Evolutionary conservation across 2,113 vertebrate species (phyloP), one percentile per base, ranked within the genome.

Genomic region (Struthidea cinerea): DNA sequence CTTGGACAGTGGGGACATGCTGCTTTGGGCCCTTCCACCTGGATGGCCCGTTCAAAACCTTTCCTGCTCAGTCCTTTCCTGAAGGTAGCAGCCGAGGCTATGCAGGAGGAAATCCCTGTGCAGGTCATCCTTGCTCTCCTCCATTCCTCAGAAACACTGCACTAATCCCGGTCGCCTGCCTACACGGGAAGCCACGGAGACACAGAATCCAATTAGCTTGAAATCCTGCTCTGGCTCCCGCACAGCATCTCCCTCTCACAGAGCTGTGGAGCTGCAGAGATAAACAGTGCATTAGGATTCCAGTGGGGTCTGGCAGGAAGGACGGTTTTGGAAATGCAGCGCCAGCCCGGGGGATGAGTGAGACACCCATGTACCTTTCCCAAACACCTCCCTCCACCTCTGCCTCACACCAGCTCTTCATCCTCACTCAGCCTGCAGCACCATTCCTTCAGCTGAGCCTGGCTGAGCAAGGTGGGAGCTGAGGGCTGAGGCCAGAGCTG

Each of bases 201-300:
- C 93, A 91, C 70, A 95, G 96, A 97, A 96, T 97, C 95, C 97
- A 97, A 96, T 98, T 97, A 98, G 97, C 93, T 47, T 77, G 91
- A 93, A 94, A 96, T 88, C 82, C 87, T 92, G 95, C 96, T 94
- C 97, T 30, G 39, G 57, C 96, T 96, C 95, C 85, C 1, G 39
- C 73, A 61, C 81, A 95, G 87, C 82, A n/a, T 87, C 61, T 82
- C 92, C 93, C 95, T 97, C 97, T 87, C 95, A 95, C 74, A 96
- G 64, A 94, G 63, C 85, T 16, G 84, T 87, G 96, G 78, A 94
- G 89, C 97, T 96, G 96, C 97, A 95, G 97, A 97, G 97, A 97
- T 96, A 97, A 97, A 95, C 14, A 87, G 87, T 92, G 94, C 96
- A 97, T 97, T 97, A 97, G 95, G 96, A 98, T 97, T 97, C 96